Conservation (phyloP, 2,113 vertebrate genomes). For the Phalacrocorax carbo region DNA sequence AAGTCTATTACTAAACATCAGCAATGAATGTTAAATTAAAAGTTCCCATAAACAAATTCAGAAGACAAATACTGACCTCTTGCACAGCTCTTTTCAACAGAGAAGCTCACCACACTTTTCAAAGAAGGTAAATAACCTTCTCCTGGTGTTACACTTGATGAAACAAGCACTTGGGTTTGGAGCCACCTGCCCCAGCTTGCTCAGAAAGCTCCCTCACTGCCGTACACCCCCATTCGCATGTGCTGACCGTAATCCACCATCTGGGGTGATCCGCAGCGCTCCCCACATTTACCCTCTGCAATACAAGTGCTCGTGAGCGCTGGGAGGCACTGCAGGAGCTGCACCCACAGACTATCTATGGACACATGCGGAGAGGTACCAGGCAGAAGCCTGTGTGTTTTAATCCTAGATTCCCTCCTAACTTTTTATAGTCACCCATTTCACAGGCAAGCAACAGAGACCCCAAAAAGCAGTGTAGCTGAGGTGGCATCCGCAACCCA, state of each 20-base stretch:
- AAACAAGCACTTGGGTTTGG: background rate
- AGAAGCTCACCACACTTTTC: background rate
- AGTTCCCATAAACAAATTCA: constrained; percentile 1
- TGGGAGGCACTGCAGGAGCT: background rate
- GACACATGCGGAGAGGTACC: background rate
- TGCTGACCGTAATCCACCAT: background rate
- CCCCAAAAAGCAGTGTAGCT: background rate
- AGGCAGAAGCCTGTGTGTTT: background rate
- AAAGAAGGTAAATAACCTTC: background rate
- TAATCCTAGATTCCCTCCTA: background rate
- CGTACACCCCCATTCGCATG: accelerated
- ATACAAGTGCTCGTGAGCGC: background rate
- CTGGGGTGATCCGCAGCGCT: background rate
- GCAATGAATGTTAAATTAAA: constrained; percentile 46
- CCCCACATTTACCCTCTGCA: background rate
- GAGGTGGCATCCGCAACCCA: accelerated
- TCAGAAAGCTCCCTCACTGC: background rate
- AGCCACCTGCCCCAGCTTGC: background rate
- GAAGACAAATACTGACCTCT: background rate
- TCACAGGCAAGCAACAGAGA: background rate
- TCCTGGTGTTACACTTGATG: background rate
- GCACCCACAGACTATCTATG: accelerated
- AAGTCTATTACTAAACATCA: constrained; percentile 14
- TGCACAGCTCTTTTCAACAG: background rate
- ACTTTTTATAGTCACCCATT: background rate